Conservation (phyloP, 2,797 vertebrate species). For the Malurus leucopterus region DNA sequence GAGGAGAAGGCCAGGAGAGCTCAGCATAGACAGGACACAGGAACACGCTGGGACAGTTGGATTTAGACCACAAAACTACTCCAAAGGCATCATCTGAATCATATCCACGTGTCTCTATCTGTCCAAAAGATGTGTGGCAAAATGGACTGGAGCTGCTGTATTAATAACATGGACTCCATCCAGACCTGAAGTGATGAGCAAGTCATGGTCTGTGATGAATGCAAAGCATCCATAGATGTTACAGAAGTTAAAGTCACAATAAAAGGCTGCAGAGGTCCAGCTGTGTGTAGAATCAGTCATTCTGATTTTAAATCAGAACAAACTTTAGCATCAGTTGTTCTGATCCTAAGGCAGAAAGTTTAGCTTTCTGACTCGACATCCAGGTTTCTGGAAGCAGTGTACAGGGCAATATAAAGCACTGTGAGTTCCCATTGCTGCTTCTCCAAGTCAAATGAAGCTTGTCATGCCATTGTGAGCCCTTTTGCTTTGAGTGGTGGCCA, state of each 20-base stretch:
- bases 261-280: background rate
- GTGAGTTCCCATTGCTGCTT: background rate
- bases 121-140: background rate
- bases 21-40: background rate
- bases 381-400: background rate
- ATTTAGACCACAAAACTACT: background rate
- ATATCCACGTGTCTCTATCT: background rate
- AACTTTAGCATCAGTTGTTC: background rate
- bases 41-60: fast-evolving
- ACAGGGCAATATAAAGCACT: background rate
- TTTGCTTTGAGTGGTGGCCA: background rate
- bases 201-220: background rate
- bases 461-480: background rate
- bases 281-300: background rate
- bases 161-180: background rate
- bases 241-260: background rate
- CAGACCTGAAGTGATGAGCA: background rate
- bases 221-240: background rate
- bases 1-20: background rate
- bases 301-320: background rate
- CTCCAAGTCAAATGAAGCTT: background rate
- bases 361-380: background rate
- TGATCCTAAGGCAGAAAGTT: background rate
- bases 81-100: background rate
- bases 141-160: background rate